Evolutionary conservation across 2,113 vertebrate species (phyloP).

Genomic region (Heterochromis multidens): DNA sequence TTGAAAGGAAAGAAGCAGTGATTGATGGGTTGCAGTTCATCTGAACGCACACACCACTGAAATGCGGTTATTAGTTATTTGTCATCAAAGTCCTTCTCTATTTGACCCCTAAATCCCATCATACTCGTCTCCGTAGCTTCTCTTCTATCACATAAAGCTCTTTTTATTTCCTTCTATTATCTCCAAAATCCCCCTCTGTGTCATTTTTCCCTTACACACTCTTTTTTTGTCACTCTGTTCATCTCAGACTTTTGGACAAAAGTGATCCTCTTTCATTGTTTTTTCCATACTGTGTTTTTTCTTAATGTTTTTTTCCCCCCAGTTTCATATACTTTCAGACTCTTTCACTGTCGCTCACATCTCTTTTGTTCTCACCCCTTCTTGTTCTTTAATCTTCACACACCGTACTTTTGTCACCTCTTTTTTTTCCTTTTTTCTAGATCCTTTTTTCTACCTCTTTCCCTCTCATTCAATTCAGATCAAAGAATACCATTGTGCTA

Average conservation of each 20-base stretch:
- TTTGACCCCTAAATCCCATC: neutral
- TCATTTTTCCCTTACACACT: neutral
- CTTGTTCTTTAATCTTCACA: neutral
- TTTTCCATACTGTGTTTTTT: neutral
- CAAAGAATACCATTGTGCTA: neutral
- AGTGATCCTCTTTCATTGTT: neutral
- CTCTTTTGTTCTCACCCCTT: neutral
- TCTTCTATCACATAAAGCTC: neutral
- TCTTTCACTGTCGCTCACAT: neutral
- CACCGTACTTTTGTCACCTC: neutral
- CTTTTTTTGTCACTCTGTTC: neutral
- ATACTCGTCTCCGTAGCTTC: neutral
- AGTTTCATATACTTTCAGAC: neutral
- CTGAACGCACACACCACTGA: neutral
- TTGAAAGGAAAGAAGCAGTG: neutral
- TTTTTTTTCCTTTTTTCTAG: neutral
- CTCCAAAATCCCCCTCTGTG: neutral
- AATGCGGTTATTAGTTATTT: slow-evolving; percentile 17
- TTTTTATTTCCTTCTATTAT: neutral
- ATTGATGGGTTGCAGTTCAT: slow-evolving; percentile 5
- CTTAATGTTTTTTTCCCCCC: neutral
- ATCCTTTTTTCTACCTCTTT: neutral
- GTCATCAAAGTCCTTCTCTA: slow-evolving; percentile 1
- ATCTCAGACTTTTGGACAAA: neutral
- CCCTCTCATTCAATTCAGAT: neutral